These are phyloP conservation scores for Pseudotriccus pelzelni DNA, from an alignment of 2,797 vertebrate genomes.

Conservation along the genomic window DNA sequence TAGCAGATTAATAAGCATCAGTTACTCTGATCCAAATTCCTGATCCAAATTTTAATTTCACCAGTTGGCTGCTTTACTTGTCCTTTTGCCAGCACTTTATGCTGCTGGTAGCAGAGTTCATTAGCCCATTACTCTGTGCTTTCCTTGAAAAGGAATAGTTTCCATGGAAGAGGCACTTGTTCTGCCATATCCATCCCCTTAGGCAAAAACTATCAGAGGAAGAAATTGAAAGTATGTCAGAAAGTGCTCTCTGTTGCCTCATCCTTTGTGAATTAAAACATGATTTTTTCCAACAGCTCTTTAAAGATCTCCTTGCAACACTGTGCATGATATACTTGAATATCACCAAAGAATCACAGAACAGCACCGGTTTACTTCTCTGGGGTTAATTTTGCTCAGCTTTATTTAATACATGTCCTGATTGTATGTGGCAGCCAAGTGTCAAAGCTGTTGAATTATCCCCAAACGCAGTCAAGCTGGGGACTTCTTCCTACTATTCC, in stretches of 20 bases:
- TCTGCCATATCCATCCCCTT: not conserved
- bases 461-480: not conserved
- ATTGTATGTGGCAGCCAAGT: not conserved
- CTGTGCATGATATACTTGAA: not conserved
- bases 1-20: not conserved
- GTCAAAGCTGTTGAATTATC: not conserved
- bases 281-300: not conserved
- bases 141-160: constrained; percentile 2
- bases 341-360: not conserved
- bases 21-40: not conserved
- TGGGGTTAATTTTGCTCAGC: not conserved
- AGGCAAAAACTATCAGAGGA: not conserved
- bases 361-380: not conserved
- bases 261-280: not conserved
- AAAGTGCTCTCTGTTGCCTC: not conserved
- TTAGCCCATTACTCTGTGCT: not conserved
- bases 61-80: not conserved
- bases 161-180: not conserved
- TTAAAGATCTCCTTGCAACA: not conserved
- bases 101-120: not conserved
- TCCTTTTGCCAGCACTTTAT: not conserved
- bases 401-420: not conserved
- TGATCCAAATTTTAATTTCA: not conserved
- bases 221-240: not conserved
- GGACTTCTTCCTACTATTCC: not conserved